Conservation (phyloP, 2,888 invertebrate species). For the Tetragonula carbonaria region DNA sequence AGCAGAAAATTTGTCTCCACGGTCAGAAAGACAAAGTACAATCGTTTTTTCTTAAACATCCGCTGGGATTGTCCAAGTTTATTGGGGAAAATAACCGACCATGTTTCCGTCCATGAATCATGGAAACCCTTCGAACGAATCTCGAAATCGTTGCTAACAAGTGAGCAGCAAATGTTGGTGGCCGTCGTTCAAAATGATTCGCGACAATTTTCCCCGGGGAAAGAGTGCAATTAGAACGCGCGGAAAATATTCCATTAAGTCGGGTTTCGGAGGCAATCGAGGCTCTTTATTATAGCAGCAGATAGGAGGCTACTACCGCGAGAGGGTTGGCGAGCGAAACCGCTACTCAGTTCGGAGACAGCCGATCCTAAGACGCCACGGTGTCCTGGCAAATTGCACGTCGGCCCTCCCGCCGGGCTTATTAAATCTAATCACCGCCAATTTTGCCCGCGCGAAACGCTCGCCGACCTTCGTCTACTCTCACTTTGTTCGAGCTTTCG, state of each 20-base stretch:
- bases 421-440: constrained; percentile 72
- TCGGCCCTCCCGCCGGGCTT: constrained; percentile 59
- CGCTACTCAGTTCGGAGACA: constrained; percentile 51
- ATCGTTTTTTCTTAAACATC: too few relatives aligned
- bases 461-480: constrained; percentile 41
- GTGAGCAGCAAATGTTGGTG: neutral
- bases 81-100: too few relatives aligned
- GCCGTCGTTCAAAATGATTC: neutral
- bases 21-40: too few relatives aligned
- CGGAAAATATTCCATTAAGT: constrained; percentile 22
- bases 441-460: constrained; percentile 62
- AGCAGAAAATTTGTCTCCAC: too few relatives aligned
- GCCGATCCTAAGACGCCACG: constrained; percentile 49
- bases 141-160: too few relatives aligned
- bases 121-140: too few relatives aligned
- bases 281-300: constrained; percentile 28
- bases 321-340: constrained; percentile 34
- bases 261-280: constrained; percentile 9
- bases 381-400: constrained; percentile 62
- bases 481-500: constrained; percentile 46
- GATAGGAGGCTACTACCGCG: constrained; percentile 16
- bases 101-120: too few relatives aligned
- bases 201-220: neutral
- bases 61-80: too few relatives aligned
- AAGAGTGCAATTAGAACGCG: neutral